Base-by-base conservation (phyloP, 2,888 invertebrate genomes). In the Diarsia rubi region DNA sequence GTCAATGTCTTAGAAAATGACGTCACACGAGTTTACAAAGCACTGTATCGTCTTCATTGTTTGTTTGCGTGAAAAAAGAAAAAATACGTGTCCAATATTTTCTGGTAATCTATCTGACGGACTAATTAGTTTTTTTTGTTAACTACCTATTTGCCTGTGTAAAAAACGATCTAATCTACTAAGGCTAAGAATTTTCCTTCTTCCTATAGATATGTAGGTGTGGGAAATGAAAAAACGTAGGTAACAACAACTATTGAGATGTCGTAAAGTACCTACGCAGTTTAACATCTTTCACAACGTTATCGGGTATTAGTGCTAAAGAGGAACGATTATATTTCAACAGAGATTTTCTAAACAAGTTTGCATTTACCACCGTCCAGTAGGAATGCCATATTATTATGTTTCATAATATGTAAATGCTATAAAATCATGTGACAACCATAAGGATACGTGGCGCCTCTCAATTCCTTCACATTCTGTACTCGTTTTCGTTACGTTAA, bases 291-390 rank as follows among this genome's bases (percentile, higher is more conserved):
- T 78, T 60, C 67, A 63, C 59, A 73, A 67, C 59, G 16, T 67
- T n/a, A 49, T 49, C 47, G 59, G n/a, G 16, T 63, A 24, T 59
- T 21, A 63, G 21, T 49, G 27, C 31, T 57, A 67, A 82, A 70
- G 54, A 67, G 59, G 74, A 69, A 54, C 31, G 47, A 59, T 71
- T 69, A 78, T 69, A 64, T 76, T 75, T 69, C 64, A 69, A 59
- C 73, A 75, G 69, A 73, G n/a, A 67, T 85, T 72, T 75, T 82
- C 75, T 62, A 68, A 82, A 71, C 75, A 85, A 65, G 86, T 85
- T 78, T 80, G 57, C 69, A 70, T 69, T 66, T 67, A 47, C n/a
- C 27, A 42, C 16, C 57, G 77, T 62, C 62, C 62, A 63, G 3
- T 57, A 74, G 73, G 67, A 85, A 77, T 80, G 62, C 37, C 8